Evolutionary conservation across 2,797 vertebrate species (phyloP).

Genomic region (Eidolon dupreanum): DNA sequence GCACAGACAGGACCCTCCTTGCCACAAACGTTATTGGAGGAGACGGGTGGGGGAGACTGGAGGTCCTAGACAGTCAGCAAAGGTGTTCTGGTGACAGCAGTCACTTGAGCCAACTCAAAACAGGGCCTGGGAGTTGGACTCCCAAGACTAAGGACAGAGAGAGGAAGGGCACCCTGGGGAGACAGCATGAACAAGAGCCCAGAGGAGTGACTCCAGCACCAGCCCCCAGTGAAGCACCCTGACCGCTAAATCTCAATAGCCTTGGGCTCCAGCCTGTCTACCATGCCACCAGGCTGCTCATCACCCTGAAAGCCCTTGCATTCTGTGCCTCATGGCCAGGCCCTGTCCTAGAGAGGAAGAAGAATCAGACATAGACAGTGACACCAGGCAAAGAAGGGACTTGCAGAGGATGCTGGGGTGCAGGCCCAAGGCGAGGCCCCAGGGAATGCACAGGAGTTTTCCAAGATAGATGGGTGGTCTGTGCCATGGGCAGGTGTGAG

Average conservation of each 20-base stretch:
- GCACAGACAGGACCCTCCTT: no score
- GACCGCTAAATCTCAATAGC: neutral
- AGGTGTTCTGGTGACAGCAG: neutral
- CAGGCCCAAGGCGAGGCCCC: no score
- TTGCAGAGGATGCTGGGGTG: neutral
- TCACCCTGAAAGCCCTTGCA: neutral
- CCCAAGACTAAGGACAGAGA: neutral
- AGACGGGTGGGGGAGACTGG: neutral
- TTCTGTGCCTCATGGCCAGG: neutral
- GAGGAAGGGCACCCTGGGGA: neutral
- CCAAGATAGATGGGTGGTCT: accelerated
- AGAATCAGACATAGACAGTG: neutral
- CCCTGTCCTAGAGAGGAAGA: neutral
- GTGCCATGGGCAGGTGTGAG: no score
- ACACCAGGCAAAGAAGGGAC: neutral
- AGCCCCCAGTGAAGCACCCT: neutral
- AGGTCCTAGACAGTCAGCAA: neutral
- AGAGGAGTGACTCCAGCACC: neutral
- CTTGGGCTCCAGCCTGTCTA: neutral
- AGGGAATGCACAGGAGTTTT: neutral
- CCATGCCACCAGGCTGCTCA: neutral
- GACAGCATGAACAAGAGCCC: neutral
- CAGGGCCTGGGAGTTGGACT: neutral
- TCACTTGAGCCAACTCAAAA: neutral
- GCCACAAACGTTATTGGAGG: neutral